Base-by-base conservation (phyloP, 2,797 vertebrate species). In the Tapera naevia region DNA sequence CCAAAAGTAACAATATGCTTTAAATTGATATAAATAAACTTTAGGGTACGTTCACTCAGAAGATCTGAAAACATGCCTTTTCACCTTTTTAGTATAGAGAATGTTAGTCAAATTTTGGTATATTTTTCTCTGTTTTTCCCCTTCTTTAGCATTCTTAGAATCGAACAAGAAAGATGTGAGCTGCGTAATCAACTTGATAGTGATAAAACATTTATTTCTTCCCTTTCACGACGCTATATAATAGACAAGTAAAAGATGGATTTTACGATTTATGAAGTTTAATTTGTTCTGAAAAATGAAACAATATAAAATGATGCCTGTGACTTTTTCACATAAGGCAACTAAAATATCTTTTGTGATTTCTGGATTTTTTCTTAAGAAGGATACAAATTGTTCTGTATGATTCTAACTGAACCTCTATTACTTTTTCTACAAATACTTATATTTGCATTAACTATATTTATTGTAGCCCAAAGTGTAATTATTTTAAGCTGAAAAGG, bases 171-270 rank as follows among this genome's bases (percentile, higher is more conserved):
- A 86, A 60, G 30, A 60, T 12, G 9, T 76, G 83, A 93, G 35
- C 56, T 61, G 57, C 67, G 37, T 88, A 88, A 96, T 96, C 89
- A 95, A 88, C 80, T 62, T 95, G 84, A 92, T 86, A 88, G 78
- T 48, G 86, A 78, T 90, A 96, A 95, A 96, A 88, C 53, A 86
- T 96, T 97, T 95, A 93, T 96, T 97, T 95, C 88, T 76, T 85
- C 72, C 48, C 61, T 95, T 94, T 84, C 39, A 35, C 53, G 86
- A 93, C 80, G 76, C 78, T 81, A 48, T 93, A 75, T 93, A 86
- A 95, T 32, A 94, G 94, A 71, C 37, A 86, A 54, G 50, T 65
- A 33, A 92, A 93, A 89, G 82, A 83, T 69, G 32, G 61, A 87
- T 90, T 94, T 92, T 70, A 56, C n/a, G 57, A 89, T 89, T 95